Percentiles rank a stretch among this genome's conserved stretches.
Evolutionary conservation across 2,888 invertebrate species (phyloP).

Genomic region (Aquatica leii): DNA sequence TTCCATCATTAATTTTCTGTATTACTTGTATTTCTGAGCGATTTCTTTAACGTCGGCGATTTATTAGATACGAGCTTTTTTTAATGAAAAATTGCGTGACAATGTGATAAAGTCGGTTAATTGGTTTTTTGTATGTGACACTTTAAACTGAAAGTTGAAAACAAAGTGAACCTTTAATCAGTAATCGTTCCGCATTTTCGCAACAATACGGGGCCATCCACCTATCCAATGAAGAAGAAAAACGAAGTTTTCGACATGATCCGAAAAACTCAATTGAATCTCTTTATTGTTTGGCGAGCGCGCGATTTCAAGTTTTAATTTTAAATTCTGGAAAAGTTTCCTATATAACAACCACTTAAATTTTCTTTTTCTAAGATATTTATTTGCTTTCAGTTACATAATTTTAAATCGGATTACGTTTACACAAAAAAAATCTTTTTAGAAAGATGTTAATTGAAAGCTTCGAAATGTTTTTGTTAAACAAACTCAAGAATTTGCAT

Average conservation of each 20-base stretch:
- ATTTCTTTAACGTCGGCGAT: too few species aligned
- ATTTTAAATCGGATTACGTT: conserved; percentile 28
- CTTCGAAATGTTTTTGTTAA: conserved; percentile 40
- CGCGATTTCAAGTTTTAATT: conserved; percentile 35
- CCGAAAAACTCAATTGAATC: conserved; percentile 35
- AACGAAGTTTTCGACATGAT: conserved; percentile 8
- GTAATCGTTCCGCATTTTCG: conserved; percentile 42
- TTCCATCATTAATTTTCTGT: too few species aligned
- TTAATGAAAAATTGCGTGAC: too few species aligned
- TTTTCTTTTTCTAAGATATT: conserved; percentile 10
- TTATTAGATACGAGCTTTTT: too few species aligned
- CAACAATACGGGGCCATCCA: conserved; percentile 43
- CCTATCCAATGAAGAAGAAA: conserved; percentile 33
- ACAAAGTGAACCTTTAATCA: conserved; percentile 31
- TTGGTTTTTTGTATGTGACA: conserved; percentile 25
- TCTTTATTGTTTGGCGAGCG: conserved; percentile 35
- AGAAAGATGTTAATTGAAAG: conserved; percentile 30
- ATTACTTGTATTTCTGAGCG: too few species aligned
- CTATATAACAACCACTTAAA: conserved; percentile 1
- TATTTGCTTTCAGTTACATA: not conserved
- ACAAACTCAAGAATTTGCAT: conserved; percentile 44
- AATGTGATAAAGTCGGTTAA: too few species aligned
- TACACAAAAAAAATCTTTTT: conserved; percentile 17
- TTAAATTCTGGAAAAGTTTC: conserved; percentile 31
- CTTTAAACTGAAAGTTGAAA: conserved; percentile 18